A percentile compares a stretch with the other conserved stretches of the same genome.
Conservation (phyloP, 2,113 vertebrate species). For the Turdus rufiventris region DNA sequence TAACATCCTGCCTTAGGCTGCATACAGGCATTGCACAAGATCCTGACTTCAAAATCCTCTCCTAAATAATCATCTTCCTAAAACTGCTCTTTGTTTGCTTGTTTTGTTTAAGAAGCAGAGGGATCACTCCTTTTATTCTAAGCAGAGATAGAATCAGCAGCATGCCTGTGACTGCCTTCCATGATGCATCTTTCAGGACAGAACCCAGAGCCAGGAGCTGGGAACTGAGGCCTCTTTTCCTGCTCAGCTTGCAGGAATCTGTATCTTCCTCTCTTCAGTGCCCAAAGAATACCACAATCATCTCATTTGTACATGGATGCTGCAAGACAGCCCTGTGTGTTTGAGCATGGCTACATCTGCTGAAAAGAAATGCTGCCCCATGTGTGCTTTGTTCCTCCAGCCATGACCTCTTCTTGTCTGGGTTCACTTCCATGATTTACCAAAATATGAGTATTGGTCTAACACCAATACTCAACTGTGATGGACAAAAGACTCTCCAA, state of each 20-base stretch:
- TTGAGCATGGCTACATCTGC: background rate
- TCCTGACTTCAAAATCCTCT: background rate
- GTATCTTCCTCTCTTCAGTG: background rate
- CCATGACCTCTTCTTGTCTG: background rate
- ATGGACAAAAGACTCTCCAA: no score
- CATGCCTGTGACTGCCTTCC: background rate
- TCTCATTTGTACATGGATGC: background rate
- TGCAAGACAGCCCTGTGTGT: background rate
- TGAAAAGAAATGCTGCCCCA: background rate
- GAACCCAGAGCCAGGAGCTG: background rate
- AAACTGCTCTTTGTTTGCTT: background rate
- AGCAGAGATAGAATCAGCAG: background rate
- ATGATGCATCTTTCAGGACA: background rate
- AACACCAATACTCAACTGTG: no score
- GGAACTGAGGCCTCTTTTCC: background rate
- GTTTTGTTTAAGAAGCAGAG: background rate
- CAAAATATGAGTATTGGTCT: no score
- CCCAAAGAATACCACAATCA: background rate
- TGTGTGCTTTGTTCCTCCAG: background rate
- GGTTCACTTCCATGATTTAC: background rate
- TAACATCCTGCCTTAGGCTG: background rate
- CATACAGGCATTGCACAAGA: rapidly evolving
- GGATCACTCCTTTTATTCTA: background rate
- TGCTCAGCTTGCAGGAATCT: background rate
- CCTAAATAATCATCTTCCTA: background rate